Conservation (phyloP, 2,888 invertebrate genomes). For the Zele albiditarsus region DNA sequence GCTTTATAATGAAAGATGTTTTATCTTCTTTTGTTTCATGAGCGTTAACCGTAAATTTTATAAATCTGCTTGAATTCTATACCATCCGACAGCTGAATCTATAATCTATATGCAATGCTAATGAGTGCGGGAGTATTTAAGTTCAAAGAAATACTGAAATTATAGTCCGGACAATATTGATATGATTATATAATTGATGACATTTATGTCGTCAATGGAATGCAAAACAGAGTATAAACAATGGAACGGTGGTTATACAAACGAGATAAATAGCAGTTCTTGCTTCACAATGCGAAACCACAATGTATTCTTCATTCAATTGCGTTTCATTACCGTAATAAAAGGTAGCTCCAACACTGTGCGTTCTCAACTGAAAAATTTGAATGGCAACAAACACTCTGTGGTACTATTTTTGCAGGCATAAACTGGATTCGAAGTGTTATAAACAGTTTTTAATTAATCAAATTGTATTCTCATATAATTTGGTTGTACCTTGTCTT, state of each 20-base stretch:
- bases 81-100: background rate
- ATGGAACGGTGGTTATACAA: slow-evolving; percentile 82
- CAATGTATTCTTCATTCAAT: slow-evolving; percentile 84
- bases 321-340: slow-evolving; percentile 78
- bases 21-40: background rate
- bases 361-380: slow-evolving; percentile 82
- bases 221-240: slow-evolving; percentile 82
- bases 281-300: slow-evolving; percentile 84
- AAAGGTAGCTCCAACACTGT: slow-evolving; percentile 82
- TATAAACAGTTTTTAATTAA: slow-evolving; percentile 82
- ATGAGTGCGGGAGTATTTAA: too few species aligned
- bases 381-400: slow-evolving; percentile 79
- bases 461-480: slow-evolving; percentile 81
- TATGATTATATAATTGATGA: background rate
- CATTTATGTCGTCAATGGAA: slow-evolving; percentile 76
- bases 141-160: slow-evolving; percentile 24
- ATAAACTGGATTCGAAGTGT: slow-evolving; percentile 77
- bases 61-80: background rate
- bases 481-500: slow-evolving; percentile 84
- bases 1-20: slow-evolving; percentile 13
- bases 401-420: slow-evolving; percentile 79
- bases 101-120: too few species aligned
- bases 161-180: background rate
- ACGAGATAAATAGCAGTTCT: slow-evolving; percentile 81
- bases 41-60: slow-evolving; percentile 6